Evolutionary conservation across 2,888 invertebrate species (phyloP).

Genomic region (Philereme transversata): DNA sequence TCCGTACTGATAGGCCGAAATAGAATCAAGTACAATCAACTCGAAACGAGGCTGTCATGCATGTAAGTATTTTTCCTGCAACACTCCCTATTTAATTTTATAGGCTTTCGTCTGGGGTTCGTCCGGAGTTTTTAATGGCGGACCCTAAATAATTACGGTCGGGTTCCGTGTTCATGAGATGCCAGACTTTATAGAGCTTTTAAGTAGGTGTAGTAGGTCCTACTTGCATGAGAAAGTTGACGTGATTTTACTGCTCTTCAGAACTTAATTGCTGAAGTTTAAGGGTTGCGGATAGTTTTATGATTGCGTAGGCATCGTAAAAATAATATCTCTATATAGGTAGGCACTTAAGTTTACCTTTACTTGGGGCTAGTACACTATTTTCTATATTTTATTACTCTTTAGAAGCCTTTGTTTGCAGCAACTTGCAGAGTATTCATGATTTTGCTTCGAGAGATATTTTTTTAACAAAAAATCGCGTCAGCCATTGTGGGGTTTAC

Average conservation of each 20-base stretch:
- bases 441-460: too few relatives aligned
- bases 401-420: too few relatives aligned
- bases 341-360: too few relatives aligned
- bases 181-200: conserved; percentile 3
- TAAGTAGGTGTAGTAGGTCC: conserved; percentile 8
- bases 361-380: too few relatives aligned
- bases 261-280: not conserved
- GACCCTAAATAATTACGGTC: conserved; percentile 12
- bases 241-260: not conserved
- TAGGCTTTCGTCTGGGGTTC: conserved; percentile 4
- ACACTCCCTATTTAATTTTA: conserved; percentile 8
- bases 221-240: not conserved
- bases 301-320: not conserved
- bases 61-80: not conserved
- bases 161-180: conserved; percentile 12
- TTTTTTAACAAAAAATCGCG: too few relatives aligned
- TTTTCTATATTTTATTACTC: too few relatives aligned
- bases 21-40: not conserved
- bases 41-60: not conserved
- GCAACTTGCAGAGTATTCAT: too few relatives aligned
- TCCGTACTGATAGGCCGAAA: not conserved
- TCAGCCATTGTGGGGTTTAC: too few relatives aligned
- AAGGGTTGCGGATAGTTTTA: not conserved
- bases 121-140: conserved; percentile 17
- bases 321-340: too few relatives aligned